These are phyloP conservation scores for Aproaerema taeniolella DNA, from an alignment of 2,888 invertebrate genomes.

Conservation along the genomic window DNA sequence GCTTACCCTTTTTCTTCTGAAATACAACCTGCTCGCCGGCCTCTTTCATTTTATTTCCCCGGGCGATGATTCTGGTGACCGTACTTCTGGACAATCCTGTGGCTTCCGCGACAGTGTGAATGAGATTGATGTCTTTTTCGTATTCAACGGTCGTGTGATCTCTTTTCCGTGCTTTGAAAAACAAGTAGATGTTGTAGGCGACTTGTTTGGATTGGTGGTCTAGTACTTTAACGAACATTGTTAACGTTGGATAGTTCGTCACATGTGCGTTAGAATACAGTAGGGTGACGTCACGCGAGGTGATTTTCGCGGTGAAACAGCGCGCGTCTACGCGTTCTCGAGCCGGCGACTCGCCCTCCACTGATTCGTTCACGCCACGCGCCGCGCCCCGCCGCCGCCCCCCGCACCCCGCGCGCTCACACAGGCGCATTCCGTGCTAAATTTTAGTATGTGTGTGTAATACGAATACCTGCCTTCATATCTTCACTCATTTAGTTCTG, in stretches of 20 bases:
- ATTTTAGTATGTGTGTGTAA: conserved; percentile 6
- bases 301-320: background rate
- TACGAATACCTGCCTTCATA: no score
- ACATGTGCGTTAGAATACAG: conserved; percentile 1
- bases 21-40: conserved; percentile 1
- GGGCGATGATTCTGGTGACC: conserved; percentile 10
- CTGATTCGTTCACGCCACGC: background rate
- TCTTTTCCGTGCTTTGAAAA: conserved; percentile 8
- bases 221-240: conserved; percentile 1
- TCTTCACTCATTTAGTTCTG: no score
- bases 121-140: conserved; percentile 12
- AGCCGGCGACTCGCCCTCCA: background rate
- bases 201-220: conserved; percentile 6
- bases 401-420: background rate
- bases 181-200: conserved; percentile 12
- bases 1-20: conserved; percentile 6
- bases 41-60: conserved; percentile 10
- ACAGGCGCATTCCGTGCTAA: conserved; percentile 12
- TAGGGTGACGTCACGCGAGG: no score
- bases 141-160: conserved; percentile 6
- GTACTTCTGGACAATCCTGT: conserved; percentile 12
- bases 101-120: conserved; percentile 3
- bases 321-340: background rate
- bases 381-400: background rate
- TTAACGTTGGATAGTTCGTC: background rate